Evolutionary conservation across 2,888 invertebrate genomes (phyloP).

Genomic region (Holacanthella duospinosa): DNA sequence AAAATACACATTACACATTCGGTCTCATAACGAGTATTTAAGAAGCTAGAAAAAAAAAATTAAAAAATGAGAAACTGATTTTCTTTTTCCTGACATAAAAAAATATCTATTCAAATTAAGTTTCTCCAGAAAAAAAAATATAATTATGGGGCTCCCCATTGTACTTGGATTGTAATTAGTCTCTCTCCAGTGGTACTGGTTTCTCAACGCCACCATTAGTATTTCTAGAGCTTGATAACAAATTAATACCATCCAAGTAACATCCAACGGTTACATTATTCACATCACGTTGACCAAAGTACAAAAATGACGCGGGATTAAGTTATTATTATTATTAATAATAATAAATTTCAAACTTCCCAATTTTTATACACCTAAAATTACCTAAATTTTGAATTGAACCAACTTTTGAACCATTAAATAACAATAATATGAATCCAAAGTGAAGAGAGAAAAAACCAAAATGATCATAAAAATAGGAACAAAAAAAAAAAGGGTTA

Average conservation of each 20-base stretch:
- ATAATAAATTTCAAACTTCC: no score
- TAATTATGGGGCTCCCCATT: background rate
- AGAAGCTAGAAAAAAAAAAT: no score
- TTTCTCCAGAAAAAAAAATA: background rate
- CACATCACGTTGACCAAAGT: background rate
- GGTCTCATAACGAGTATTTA: no score
- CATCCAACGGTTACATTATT: background rate
- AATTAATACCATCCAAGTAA: background rate
- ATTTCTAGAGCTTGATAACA: background rate
- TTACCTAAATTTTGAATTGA: no score
- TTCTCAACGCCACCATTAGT: background rate
- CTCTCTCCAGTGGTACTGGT: background rate
- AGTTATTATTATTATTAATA: background rate
- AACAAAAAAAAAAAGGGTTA: no score
- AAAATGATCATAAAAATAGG: background rate
- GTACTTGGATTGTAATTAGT: background rate
- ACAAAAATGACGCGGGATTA: background rate
- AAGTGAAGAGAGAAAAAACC: no score
- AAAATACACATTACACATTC: no score
- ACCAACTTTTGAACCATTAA: no score
- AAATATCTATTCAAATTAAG: no score
- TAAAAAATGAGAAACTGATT: background rate
- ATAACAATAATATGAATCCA: background rate
- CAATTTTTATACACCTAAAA: background rate
- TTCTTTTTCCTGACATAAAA: background rate